phyloP scores from a whole-genome alignment of 2,113 vertebrate genomes.

The Fulica atra region DNA sequence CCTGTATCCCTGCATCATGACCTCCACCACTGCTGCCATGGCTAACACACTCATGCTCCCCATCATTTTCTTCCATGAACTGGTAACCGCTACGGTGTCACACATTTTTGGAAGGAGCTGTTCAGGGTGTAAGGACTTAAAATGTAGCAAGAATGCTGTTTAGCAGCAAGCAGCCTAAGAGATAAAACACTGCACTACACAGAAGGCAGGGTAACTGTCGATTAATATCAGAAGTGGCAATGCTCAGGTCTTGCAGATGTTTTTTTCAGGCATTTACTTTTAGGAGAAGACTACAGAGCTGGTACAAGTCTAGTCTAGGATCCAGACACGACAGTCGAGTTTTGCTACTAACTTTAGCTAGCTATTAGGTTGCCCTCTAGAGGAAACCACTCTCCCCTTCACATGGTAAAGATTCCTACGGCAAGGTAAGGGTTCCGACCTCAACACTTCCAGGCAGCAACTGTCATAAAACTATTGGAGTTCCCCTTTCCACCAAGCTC shows the following conservation, averaged over 20 bases:
- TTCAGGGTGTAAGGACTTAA: not conserved
- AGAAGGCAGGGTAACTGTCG: not conserved
- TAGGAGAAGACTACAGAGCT: not conserved
- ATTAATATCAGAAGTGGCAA: not conserved
- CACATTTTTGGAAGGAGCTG: not conserved
- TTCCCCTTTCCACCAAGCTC: not conserved
- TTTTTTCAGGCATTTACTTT: not conserved
- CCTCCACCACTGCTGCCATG: not conserved
- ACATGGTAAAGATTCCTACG: not conserved
- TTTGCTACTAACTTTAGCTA: not conserved
- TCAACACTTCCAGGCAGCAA: not conserved
- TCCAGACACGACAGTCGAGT: rapidly evolving
- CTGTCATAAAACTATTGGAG: not conserved
- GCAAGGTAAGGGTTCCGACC: not conserved
- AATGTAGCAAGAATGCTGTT: not conserved
- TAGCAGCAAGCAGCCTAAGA: not conserved
- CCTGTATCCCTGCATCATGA: not conserved
- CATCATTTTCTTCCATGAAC: not conserved
- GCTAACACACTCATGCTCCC: not conserved
- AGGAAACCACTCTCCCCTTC: not conserved
- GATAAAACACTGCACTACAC: not conserved
- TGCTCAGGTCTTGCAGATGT: not conserved
- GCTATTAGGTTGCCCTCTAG: not conserved
- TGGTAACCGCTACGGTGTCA: not conserved
- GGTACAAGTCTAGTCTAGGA: not conserved